Conservation (phyloP, 1,140 invertebrate species). For the Achroia grisella region DNA sequence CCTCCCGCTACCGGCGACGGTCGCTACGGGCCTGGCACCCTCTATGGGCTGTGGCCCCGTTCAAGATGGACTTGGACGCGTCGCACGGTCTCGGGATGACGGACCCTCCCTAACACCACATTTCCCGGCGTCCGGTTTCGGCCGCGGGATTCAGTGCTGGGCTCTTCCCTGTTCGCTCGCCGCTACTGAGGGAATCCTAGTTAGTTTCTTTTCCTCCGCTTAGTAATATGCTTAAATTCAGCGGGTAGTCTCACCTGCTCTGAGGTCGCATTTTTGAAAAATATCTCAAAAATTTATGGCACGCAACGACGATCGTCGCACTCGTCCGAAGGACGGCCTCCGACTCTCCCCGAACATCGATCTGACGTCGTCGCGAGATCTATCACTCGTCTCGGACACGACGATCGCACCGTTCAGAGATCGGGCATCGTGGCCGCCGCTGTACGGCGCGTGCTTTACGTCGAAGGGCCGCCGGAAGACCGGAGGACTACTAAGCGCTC, state of each 20-base stretch:
- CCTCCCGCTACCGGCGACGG: slow-evolving; percentile 69
- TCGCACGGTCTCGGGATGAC: no score
- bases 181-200: slow-evolving; percentile 90
- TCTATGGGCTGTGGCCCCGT: slow-evolving; percentile 80
- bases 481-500: no score
- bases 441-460: no score
- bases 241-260: slow-evolving; percentile 83
- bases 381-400: no score
- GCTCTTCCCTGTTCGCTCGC: slow-evolving; percentile 87
- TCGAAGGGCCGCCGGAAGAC: no score
- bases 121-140: slow-evolving; percentile 70
- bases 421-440: slow-evolving; percentile 7
- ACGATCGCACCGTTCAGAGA: not conserved
- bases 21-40: slow-evolving; percentile 83
- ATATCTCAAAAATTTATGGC: slow-evolving; percentile 23
- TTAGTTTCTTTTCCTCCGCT: slow-evolving; percentile 96
- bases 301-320: slow-evolving; percentile 10
- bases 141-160: slow-evolving; percentile 75
- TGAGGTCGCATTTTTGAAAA: slow-evolving; percentile 71
- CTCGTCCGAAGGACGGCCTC: no score
- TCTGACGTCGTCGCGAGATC: no score
- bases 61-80: slow-evolving; percentile 81
- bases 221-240: slow-evolving; percentile 92
- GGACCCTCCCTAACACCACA: slow-evolving; percentile 82
- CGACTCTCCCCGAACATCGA: no score